phyloP scores from a whole-genome alignment of 92 coral and sea anemone genomes.

The Galaxea fascicularis region DNA sequence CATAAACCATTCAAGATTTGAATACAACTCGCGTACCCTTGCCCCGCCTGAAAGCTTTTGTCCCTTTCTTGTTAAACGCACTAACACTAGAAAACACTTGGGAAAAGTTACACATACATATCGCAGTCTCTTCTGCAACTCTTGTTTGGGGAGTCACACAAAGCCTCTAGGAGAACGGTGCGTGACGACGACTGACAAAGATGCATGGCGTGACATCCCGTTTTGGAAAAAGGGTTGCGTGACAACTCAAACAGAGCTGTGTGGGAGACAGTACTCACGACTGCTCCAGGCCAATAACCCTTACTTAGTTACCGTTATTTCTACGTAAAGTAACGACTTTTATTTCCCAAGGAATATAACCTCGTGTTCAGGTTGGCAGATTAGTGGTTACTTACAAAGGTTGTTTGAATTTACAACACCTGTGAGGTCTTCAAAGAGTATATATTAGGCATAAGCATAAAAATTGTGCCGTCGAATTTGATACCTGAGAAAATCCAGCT shows the following conservation, averaged over 20 bases:
- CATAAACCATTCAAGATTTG: not conserved
- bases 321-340: not conserved
- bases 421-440: not conserved
- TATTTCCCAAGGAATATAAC: not conserved
- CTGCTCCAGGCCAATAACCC: not conserved
- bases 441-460: not conserved
- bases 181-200: no score
- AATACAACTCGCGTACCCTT: not conserved
- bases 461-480: not conserved
- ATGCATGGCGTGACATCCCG: no score
- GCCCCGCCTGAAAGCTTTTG: not conserved
- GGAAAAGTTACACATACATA: no score
- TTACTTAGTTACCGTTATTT: no score
- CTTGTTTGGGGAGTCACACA: not conserved
- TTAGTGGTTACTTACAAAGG: not conserved
- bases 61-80: not conserved
- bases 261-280: not conserved
- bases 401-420: not conserved
- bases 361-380: not conserved
- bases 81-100: no score
- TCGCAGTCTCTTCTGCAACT: not conserved
- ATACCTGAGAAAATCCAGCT: not conserved
- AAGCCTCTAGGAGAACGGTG: no score
- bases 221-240: no score
- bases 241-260: no score